Percentiles rank a stretch among this genome's conserved stretches.
phyloP scores from a whole-genome alignment of 1,140 invertebrate species.

The Anoplophora glabripennis region DNA sequence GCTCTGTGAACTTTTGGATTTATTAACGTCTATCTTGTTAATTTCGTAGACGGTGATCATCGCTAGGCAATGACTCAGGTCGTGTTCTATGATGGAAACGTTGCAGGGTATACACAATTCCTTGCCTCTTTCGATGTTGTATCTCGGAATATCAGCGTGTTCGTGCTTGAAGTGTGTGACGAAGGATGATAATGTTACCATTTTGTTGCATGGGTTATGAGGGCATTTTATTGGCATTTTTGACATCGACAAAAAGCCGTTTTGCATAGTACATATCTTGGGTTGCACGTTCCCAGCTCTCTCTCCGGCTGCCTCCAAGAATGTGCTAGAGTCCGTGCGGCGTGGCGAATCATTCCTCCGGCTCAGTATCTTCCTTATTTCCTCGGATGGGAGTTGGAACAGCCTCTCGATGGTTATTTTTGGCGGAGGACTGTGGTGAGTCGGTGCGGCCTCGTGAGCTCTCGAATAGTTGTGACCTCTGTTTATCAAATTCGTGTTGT shows the following conservation, averaged over 20 bases:
- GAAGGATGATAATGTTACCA: constrained; percentile 41
- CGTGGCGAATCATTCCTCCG: constrained; percentile 16
- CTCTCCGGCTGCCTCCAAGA: background rate
- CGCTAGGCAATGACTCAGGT: constrained; percentile 29
- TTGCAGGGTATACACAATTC: constrained; percentile 32
- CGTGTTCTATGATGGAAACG: constrained; percentile 26
- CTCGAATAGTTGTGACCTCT: constrained; percentile 11
- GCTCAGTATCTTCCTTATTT: constrained; percentile 27
- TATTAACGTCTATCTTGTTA: constrained; percentile 30
- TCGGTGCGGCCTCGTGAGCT: constrained; percentile 14
- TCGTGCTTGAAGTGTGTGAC: constrained; percentile 43
- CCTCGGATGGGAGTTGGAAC: constrained; percentile 28
- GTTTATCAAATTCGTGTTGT: constrained; percentile 20
- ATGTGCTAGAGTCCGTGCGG: constrained; percentile 10
- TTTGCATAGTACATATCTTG: background rate
- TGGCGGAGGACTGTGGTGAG: constrained; percentile 3
- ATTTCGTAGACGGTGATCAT: constrained; percentile 39
- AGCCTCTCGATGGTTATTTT: constrained; percentile 34
- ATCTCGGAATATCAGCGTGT: constrained; percentile 36
- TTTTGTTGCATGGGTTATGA: constrained; percentile 40
- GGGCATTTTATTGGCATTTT: constrained; percentile 41
- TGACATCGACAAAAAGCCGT: constrained; percentile 17
- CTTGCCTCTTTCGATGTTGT: constrained; percentile 31
- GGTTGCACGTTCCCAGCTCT: constrained; percentile 1
- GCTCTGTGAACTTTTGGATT: constrained; percentile 24